Conservation (phyloP, 2,797 vertebrate species). For the Crax fasciolata region DNA sequence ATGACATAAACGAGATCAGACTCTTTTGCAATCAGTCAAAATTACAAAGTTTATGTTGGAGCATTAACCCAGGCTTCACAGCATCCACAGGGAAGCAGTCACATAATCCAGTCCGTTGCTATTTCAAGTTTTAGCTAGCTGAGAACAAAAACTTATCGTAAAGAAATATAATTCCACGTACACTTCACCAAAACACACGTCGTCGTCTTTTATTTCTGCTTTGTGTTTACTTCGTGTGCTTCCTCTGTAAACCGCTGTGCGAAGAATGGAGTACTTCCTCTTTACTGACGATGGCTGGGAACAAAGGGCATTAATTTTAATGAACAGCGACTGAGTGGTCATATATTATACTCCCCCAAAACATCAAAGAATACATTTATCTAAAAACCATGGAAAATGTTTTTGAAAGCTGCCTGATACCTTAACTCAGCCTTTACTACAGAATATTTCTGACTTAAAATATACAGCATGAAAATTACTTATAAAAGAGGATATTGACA, state of each 20-base stretch:
- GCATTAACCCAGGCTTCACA: not conserved
- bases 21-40: not conserved
- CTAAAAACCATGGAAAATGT: not conserved
- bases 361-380: not conserved
- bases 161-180: slow-evolving; percentile 2
- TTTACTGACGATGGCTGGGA: not conserved
- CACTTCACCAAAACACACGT: not conserved
- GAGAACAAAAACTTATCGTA: not conserved
- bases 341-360: not conserved
- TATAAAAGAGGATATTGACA: not conserved
- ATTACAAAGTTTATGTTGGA: not conserved
- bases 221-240: slow-evolving; percentile 3
- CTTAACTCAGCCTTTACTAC: not conserved
- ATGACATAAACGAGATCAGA: not conserved
- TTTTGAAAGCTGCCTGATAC: not conserved
- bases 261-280: not conserved
- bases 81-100: not conserved
- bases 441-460: not conserved
- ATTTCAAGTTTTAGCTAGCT: not conserved
- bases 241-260: slow-evolving; percentile 46
- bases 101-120: not conserved
- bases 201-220: not conserved
- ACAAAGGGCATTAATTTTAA: not conserved
- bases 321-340: not conserved
- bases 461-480: not conserved